Percentiles rank a stretch among this genome's conserved stretches.
These are phyloP conservation scores for Drosophila parthenogenetica DNA, from an alignment of 2,888 invertebrate species.

Conservation along the genomic window DNA sequence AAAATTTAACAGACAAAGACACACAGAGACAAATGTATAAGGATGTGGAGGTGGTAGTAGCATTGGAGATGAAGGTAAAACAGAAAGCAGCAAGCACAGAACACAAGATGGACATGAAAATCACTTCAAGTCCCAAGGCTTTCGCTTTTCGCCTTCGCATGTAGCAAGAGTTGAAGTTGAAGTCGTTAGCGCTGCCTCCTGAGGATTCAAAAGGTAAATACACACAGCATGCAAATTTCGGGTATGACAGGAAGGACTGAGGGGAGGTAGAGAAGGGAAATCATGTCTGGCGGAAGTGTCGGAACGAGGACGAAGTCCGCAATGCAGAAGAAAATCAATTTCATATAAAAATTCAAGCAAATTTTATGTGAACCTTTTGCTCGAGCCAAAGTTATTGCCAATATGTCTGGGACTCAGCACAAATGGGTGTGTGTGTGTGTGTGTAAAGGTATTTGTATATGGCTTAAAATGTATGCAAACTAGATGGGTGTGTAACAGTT, in stretches of 20 bases:
- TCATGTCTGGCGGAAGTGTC: conserved; percentile 33
- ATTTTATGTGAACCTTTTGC: conserved; percentile 75
- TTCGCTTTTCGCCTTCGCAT: conserved; percentile 29
- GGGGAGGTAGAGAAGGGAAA: not conserved
- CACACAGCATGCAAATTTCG: conserved; percentile 40
- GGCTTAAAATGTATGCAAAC: conserved; percentile 52
- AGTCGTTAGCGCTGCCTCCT: conserved; percentile 33
- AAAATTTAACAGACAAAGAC: conserved; percentile 61
- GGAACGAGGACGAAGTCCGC: conserved; percentile 2
- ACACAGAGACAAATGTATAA: conserved; percentile 16
- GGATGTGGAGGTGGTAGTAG: not conserved
- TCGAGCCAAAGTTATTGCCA: conserved; percentile 67
- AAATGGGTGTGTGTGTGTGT: conserved; percentile 10
- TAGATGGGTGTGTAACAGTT: conserved; percentile 48
- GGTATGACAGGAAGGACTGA: not conserved
- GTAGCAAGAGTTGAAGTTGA: conserved; percentile 39
- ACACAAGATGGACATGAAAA: conserved; percentile 42
- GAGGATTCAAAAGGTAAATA: conserved; percentile 59
- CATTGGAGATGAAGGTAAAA: not conserved
- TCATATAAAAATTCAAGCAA: conserved; percentile 74
- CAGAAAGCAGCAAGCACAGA: not conserved
- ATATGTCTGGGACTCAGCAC: conserved; percentile 37
- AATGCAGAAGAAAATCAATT: conserved; percentile 70
- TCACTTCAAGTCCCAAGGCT: conserved; percentile 44
- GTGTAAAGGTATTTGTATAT: conserved; percentile 8